A percentile compares a stretch with the other conserved stretches of the same genome.
Conservation (phyloP, 2,797 vertebrate genomes). For the Aldrovandia affinis region DNA sequence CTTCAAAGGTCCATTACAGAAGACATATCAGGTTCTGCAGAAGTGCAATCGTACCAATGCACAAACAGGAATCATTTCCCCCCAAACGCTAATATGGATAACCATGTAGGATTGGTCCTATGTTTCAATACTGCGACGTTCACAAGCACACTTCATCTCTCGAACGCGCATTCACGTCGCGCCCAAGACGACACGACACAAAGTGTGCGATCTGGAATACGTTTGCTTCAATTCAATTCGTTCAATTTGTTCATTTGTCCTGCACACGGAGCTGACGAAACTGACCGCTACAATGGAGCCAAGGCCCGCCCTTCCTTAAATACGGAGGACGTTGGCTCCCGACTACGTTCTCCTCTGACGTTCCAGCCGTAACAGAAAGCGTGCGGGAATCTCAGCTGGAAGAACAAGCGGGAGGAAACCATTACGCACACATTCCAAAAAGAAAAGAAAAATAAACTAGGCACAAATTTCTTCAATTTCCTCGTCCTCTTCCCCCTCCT, state of each 20-base stretch:
- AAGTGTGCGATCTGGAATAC: conserved; percentile 1
- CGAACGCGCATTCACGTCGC: background rate
- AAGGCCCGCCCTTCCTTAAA: background rate
- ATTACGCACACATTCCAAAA: background rate
- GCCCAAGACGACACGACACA: background rate
- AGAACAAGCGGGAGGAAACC: background rate
- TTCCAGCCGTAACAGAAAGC: background rate
- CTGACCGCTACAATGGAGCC: background rate
- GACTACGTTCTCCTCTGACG: background rate
- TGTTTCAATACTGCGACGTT: conserved; percentile 8
- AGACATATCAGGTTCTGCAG: background rate
- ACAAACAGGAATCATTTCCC: background rate
- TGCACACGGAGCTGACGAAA: background rate
- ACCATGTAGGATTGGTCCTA: conserved; percentile 9
- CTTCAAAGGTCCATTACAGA: background rate
- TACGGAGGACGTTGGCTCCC: background rate
- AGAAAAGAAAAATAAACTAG: background rate
- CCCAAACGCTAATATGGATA: background rate
- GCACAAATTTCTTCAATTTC: conserved; percentile 25
- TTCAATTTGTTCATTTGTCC: background rate
- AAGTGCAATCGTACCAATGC: conserved; percentile 9
- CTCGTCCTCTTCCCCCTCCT: conserved; percentile 61
- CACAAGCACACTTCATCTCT: background rate
- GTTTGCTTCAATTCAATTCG: background rate
- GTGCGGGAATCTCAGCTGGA: too few species aligned